A percentile compares a stretch with the other conserved stretches of the same genome.
Conservation (phyloP, 2,888 invertebrate genomes). For the Fragum sueziense region DNA sequence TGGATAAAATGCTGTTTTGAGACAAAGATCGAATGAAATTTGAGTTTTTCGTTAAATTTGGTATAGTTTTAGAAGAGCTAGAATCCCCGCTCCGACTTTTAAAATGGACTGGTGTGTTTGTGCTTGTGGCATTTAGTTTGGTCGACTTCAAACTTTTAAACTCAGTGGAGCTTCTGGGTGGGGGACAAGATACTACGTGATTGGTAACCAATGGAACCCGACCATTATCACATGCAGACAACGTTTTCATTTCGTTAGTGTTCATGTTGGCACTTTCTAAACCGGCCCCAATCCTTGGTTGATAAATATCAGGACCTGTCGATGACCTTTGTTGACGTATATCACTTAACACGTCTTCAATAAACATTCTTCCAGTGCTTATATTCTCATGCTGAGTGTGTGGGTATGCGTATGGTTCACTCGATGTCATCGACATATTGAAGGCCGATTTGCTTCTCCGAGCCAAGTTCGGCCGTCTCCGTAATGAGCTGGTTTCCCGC, state of each 20-base stretch:
- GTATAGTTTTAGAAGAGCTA: not conserved
- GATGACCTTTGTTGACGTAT: not conserved
- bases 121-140: not conserved
- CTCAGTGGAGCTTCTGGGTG: not conserved
- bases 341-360: slow-evolving; percentile 12
- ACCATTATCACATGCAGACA: not conserved
- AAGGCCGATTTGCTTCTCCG: slow-evolving; percentile 11
- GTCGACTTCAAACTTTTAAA: not conserved
- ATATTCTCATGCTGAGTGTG: not conserved
- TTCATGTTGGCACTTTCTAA: not conserved
- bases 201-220: not conserved
- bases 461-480: not conserved
- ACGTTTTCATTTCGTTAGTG: not conserved
- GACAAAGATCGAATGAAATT: slow-evolving; percentile 1
- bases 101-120: not conserved
- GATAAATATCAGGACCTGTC: not conserved
- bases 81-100: slow-evolving; percentile 5
- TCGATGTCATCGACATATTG: not conserved
- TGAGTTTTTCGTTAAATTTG: slow-evolving; percentile 12
- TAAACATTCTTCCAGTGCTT: slow-evolving; percentile 13
- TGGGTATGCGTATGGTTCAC: not conserved
- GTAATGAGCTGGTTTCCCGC: not conserved
- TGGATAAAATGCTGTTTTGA: not conserved
- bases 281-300: not conserved
- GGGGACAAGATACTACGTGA: not conserved